Percentiles rank a stretch among this genome's conserved stretches.
Evolutionary conservation across 2,113 vertebrate genomes (phyloP).

Genomic region (Poeciliopsis prolifica): DNA sequence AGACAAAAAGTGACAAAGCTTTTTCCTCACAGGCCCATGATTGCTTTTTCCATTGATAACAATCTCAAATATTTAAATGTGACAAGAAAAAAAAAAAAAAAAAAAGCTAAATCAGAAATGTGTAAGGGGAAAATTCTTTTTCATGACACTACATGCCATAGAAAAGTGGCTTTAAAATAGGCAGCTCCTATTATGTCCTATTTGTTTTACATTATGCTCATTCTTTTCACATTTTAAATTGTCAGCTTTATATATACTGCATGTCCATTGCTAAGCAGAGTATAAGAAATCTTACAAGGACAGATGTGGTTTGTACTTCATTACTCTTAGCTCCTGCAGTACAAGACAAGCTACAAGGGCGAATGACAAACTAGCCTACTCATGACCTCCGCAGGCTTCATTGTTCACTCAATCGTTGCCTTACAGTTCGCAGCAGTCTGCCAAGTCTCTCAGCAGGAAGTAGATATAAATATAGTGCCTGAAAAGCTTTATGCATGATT

Average conservation of each 20-base stretch:
- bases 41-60: too few relatives aligned
- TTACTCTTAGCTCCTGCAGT: background rate
- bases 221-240: background rate
- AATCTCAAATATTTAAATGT: too few relatives aligned
- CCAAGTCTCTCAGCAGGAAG: background rate
- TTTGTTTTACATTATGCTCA: background rate
- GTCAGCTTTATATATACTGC: background rate
- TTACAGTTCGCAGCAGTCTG: constrained; percentile 1
- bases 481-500: constrained; percentile 5
- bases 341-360: background rate
- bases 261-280: background rate
- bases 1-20: too few relatives aligned
- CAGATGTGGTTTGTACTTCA: background rate
- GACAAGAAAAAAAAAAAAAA: too few relatives aligned
- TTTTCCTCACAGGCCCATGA: too few relatives aligned
- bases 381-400: constrained; percentile 7
- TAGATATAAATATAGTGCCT: constrained; percentile 5
- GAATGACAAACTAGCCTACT: background rate
- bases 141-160: too few relatives aligned
- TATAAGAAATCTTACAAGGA: background rate
- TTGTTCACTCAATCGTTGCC: constrained; percentile 18
- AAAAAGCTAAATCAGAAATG: too few relatives aligned
- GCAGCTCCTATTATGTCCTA: too few relatives aligned
- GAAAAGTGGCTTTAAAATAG: too few relatives aligned
- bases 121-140: too few relatives aligned